A percentile compares a stretch with the other conserved stretches of the same genome.
Evolutionary conservation across 2,888 invertebrate genomes (phyloP).

Genomic region (Apotomis turbidana): DNA sequence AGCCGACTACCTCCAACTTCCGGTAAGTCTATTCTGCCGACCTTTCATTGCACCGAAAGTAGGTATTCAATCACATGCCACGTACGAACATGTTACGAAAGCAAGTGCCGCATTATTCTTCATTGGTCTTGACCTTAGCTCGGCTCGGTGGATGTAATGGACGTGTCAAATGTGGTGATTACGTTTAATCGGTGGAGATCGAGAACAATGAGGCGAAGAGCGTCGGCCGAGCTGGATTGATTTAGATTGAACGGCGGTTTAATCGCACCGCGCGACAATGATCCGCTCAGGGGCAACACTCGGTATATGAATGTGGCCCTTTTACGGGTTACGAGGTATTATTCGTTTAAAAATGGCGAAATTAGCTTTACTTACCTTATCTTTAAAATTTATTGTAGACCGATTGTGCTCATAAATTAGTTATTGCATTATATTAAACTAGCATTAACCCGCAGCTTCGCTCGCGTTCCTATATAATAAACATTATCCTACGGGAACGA

Average conservation of each 20-base stretch:
- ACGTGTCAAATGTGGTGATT: conserved; percentile 74
- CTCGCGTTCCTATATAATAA: too few relatives aligned
- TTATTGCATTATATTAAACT: too few relatives aligned
- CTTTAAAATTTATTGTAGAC: too few relatives aligned
- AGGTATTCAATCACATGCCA: conserved; percentile 29
- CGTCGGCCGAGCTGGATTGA: conserved; percentile 64
- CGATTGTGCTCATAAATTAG: too few relatives aligned
- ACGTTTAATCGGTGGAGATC: conserved; percentile 68
- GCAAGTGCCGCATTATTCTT: conserved; percentile 54
- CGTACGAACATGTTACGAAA: conserved; percentile 41
- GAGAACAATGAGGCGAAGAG: conserved; percentile 70
- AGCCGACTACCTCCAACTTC: conserved; percentile 86
- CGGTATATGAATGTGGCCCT: not conserved
- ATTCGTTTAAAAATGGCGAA: too few relatives aligned
- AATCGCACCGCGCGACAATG: conserved; percentile 69
- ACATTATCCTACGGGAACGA: too few relatives aligned
- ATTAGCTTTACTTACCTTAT: too few relatives aligned
- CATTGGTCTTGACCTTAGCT: conserved; percentile 66
- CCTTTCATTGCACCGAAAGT: conserved; percentile 29
- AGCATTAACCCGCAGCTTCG: too few relatives aligned
- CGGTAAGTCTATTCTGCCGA: conserved; percentile 82
- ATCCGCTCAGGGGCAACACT: conserved; percentile 41
- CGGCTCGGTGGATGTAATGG: conserved; percentile 57
- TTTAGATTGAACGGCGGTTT: conserved; percentile 69
- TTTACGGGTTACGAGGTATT: too few relatives aligned